Percentiles rank a stretch among this genome's conserved stretches.
These are phyloP conservation scores for Bufo gargarizans DNA, from an alignment of 2,113 vertebrate species.

Conservation along the genomic window DNA sequence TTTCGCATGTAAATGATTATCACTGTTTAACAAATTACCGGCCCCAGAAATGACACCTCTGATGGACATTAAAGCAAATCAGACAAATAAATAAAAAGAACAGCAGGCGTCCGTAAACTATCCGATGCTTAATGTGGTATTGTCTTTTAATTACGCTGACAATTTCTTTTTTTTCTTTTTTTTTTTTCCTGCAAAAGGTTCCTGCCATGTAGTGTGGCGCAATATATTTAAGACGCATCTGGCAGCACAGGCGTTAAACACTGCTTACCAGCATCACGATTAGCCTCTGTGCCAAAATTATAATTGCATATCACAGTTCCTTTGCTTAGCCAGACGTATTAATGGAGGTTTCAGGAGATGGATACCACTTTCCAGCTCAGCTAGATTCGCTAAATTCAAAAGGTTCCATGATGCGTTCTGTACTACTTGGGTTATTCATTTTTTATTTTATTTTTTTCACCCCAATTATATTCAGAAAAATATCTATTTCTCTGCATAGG, in stretches of 20 bases:
- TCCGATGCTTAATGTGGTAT: conserved; percentile 39
- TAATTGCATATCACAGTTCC: conserved; percentile 41
- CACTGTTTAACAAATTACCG: conserved; percentile 47
- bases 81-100: conserved; percentile 49
- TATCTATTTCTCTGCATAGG: neutral
- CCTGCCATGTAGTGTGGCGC: conserved; percentile 36
- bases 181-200: conserved; percentile 43
- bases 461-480: conserved; percentile 29
- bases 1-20: conserved; percentile 48
- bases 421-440: neutral
- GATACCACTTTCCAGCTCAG: conserved; percentile 61
- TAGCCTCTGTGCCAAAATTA: conserved; percentile 61
- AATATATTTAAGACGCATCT: conserved; percentile 56
- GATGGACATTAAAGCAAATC: conserved; percentile 35
- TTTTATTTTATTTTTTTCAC: neutral
- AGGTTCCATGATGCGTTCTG: neutral
- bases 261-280: conserved; percentile 56
- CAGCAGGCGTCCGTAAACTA: conserved; percentile 44
- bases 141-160: conserved; percentile 55
- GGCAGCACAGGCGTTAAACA: conserved; percentile 58
- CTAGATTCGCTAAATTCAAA: conserved; percentile 62
- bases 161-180: neutral
- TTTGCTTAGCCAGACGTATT: conserved; percentile 58
- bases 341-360: conserved; percentile 60
- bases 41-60: conserved; percentile 37